Conservation (phyloP, 2,797 vertebrate genomes). For the Loris lydekkerianus region DNA sequence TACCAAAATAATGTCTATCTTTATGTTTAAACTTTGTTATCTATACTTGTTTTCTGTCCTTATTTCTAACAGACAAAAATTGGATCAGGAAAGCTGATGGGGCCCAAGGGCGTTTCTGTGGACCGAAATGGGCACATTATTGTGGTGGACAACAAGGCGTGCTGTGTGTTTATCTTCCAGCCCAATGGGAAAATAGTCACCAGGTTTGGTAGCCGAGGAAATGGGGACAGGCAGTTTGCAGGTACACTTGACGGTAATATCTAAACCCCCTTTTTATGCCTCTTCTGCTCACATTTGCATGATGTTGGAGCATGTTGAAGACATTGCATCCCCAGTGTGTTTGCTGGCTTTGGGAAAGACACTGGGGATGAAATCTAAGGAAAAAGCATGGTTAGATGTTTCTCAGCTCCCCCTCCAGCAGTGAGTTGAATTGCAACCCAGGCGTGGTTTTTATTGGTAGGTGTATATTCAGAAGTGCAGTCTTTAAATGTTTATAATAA, state of each 20-base stretch:
- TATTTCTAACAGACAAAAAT: conserved; percentile 93
- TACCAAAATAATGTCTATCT: background rate
- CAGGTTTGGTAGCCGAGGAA: conserved; percentile 98
- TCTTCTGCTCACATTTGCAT: conserved; percentile 89
- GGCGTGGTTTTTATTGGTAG: background rate
- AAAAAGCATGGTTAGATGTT: background rate
- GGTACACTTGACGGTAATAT: conserved; percentile 93
- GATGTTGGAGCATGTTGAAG: conserved; percentile 85
- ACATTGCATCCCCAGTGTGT: background rate
- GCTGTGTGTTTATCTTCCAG: conserved; percentile 99
- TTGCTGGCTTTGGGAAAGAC: conserved; percentile 39
- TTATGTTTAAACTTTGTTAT: background rate
- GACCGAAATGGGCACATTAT: conserved; percentile 98
- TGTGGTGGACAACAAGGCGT: conserved; percentile 99
- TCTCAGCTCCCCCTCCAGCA: background rate
- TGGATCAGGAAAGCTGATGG: conserved; percentile 98
- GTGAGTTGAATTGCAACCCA: background rate
- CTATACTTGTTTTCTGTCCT: conserved; percentile 10
- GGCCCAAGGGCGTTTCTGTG: conserved; percentile 98
- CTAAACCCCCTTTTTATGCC: conserved; percentile 87
- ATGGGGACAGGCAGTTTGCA: conserved; percentile 99
- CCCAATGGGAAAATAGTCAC: conserved; percentile 97
- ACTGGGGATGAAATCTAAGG: conserved; percentile 27
- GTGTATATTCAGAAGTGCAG: background rate
- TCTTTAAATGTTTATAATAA: background rate